Conservation (phyloP, 2,113 vertebrate genomes). For the Etia nguti region DNA sequence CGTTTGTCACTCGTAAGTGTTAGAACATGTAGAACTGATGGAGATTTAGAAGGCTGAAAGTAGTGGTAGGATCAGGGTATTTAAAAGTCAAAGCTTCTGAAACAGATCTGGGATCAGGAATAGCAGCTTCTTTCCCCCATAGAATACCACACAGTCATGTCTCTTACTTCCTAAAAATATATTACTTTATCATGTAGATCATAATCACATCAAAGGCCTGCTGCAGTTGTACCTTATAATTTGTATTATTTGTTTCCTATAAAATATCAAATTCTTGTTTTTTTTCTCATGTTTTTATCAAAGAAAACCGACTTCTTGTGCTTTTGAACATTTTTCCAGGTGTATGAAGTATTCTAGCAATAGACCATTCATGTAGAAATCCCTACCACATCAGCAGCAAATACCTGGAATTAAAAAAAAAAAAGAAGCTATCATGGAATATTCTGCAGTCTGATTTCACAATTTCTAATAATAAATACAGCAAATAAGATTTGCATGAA, state of each 20-base stretch:
- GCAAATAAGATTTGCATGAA: background rate
- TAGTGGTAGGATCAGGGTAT: background rate
- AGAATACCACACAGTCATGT: background rate
- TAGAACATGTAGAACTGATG: background rate
- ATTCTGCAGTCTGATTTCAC: background rate
- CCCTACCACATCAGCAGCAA: background rate
- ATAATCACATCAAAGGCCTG: background rate
- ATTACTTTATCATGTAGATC: background rate
- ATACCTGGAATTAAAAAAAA: background rate
- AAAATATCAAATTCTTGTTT: background rate
- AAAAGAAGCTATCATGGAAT: background rate
- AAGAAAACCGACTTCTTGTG: fast-evolving
- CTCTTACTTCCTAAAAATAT: background rate
- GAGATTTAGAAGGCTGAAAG: background rate
- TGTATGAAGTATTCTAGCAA: background rate
- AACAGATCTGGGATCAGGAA: background rate
- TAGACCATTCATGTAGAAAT: background rate
- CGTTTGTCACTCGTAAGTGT: background rate
- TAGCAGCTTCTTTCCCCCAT: background rate
- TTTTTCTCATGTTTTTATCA: background rate
- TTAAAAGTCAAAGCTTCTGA: background rate
- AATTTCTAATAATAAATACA: background rate
- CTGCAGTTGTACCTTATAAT: background rate
- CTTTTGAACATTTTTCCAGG: background rate
- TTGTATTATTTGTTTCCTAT: too few relatives aligned